Base-by-base conservation (phyloP, 2,888 invertebrate genomes). In the Agrotis exclamationis region DNA sequence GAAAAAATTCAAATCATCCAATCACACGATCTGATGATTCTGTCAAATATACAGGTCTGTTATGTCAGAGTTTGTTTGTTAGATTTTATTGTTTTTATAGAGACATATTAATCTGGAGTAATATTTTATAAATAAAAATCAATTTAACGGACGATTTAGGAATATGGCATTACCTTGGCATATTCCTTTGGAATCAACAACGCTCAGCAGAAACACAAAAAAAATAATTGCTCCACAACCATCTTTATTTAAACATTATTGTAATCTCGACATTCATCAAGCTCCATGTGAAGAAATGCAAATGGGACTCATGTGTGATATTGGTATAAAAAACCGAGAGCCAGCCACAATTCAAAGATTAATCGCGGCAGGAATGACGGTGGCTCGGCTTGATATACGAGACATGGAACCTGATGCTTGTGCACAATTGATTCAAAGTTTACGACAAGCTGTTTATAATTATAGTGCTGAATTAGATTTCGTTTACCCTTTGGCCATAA, bases 251-350 rank as follows among this genome's bases (percentile, higher is more conserved):
- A 93, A 95, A 86, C 95, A 96, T 87, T 93, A 92, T 72, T 92
- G 93, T 76, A 91, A 90, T 63, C 56, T 95, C 53, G 86, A 93
- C 71, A 82, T 96, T 64, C 91, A 96, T 76, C 90, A 91, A 67
- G 88, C 83, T 74, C 94, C 96, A n/a, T 91, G 90, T 59, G 95
- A 95, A 88, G 96, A 96, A 83, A 77, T 95, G 45, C 94, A 95
- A 84, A 94, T 94, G 3, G 96, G 95, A 2, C 86, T 96, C 9
- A 95, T 96, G 96, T 96, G 95, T 84, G 95, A 95, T 77, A 95
- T 96, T 78, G 92, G 94, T 13, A 79, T 85, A n/a, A 85, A 85
- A 65, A 95, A 96, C 79, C 84, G 88, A 63, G 96, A 96, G 67
- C 92, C 96, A 45, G 85, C 88, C 4, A 90, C 91, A 6, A 94